These are phyloP conservation scores for Aplochiton taeniatus DNA, from an alignment of 2,797 vertebrate genomes.

Conservation along the genomic window DNA sequence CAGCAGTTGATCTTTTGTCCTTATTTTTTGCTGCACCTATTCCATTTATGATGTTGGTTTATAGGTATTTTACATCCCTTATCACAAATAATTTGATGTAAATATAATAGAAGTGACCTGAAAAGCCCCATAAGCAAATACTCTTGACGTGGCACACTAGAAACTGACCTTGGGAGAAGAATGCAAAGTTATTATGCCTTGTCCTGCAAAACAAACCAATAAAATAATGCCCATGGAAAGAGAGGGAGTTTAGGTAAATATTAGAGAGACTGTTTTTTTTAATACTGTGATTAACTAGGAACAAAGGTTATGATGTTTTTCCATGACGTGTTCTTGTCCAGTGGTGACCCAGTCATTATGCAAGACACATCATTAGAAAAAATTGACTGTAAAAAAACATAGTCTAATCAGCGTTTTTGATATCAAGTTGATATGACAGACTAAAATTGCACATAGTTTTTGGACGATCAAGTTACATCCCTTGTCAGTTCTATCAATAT, in stretches of 20 bases:
- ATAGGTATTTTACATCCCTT: slow-evolving; percentile 85
- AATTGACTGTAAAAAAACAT: slow-evolving; percentile 33
- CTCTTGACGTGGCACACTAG: slow-evolving; percentile 74
- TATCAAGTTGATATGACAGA: background rate
- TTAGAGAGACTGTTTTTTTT: slow-evolving; percentile 52
- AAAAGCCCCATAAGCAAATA: slow-evolving; percentile 88
- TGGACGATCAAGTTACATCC: too few species aligned
- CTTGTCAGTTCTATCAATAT: background rate
- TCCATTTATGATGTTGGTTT: slow-evolving; percentile 80
- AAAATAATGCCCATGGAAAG: slow-evolving; percentile 78
- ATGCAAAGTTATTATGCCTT: slow-evolving; percentile 76
- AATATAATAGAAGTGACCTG: slow-evolving; percentile 88
- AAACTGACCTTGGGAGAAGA: slow-evolving; percentile 86
- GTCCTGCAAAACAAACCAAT: slow-evolving; percentile 82
- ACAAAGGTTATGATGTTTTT: slow-evolving; percentile 69
- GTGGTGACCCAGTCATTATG: slow-evolving; percentile 59
- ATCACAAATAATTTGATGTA: slow-evolving; percentile 92
- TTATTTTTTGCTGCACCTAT: slow-evolving; percentile 79
- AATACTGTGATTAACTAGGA: slow-evolving; percentile 73
- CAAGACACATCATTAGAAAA: slow-evolving; percentile 53
- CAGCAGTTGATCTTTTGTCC: slow-evolving; percentile 81
- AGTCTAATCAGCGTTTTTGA: background rate
- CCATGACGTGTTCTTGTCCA: slow-evolving; percentile 58
- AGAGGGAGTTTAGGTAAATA: slow-evolving; percentile 79
- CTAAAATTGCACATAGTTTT: too few species aligned